Evolutionary conservation across 2,888 invertebrate genomes (phyloP).

Genomic region (Anorthoa munda): DNA sequence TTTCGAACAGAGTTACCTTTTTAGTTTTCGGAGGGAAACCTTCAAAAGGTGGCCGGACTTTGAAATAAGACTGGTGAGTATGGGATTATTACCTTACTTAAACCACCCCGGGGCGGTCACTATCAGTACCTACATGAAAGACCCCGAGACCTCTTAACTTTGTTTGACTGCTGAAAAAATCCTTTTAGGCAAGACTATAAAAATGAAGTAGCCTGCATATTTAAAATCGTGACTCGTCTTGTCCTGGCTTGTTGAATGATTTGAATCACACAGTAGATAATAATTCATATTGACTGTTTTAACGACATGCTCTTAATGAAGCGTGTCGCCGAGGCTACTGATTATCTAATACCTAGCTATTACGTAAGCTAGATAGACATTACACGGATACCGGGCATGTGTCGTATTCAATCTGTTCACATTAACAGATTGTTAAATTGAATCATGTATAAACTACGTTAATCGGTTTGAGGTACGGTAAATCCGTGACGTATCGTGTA

Average conservation of each 20-base stretch:
- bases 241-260: conserved; percentile 9
- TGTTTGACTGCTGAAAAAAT: background rate
- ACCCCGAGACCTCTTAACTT: background rate
- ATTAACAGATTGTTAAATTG: conserved; percentile 24
- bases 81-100: no score
- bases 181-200: background rate
- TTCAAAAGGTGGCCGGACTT: no score
- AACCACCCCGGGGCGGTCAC: no score
- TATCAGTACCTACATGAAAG: no score
- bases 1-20: background rate
- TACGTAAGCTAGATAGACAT: conserved; percentile 42
- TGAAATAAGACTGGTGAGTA: no score
- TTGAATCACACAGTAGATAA: conserved; percentile 25
- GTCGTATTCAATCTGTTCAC: conserved; percentile 8
- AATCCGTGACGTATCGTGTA: background rate
- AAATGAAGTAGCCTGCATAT: background rate
- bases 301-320: conserved; percentile 43
- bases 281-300: conserved; percentile 52
- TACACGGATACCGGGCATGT: conserved; percentile 17
- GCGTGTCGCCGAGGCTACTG: conserved; percentile 49
- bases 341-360: conserved; percentile 41
- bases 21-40: no score
- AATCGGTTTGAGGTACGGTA: background rate
- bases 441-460: conserved; percentile 9
- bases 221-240: conserved; percentile 19